A percentile compares a stretch with the other conserved stretches of the same genome.
phyloP scores from a whole-genome alignment of 1,140 invertebrate genomes.

The Pseudomyrmex cubaensis region DNA sequence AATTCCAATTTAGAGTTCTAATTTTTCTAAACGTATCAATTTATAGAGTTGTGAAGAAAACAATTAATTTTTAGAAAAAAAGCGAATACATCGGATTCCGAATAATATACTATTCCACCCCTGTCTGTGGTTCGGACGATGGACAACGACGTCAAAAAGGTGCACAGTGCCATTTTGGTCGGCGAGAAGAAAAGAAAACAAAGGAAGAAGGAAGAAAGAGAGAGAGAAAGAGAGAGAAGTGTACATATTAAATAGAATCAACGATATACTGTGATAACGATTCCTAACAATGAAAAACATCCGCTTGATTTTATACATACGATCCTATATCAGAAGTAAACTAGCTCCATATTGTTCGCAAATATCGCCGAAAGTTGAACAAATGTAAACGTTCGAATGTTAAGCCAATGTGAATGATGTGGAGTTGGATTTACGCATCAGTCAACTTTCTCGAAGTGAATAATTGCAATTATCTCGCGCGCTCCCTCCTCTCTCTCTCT shows the following conservation, averaged over 20 bases:
- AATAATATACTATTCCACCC: conserved; percentile 32
- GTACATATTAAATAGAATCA: conserved; percentile 45
- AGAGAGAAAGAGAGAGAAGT: conserved; percentile 17
- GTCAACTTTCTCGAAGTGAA: conserved; percentile 37
- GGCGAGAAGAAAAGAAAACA: conserved; percentile 38
- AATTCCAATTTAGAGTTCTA: too few species aligned
- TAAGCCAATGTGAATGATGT: too few species aligned
- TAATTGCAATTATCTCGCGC: conserved; percentile 21
- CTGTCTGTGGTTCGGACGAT: conserved; percentile 63
- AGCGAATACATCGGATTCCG: conserved; percentile 7
- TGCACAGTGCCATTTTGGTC: conserved; percentile 75
- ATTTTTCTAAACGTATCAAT: too few species aligned
- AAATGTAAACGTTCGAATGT: too few species aligned
- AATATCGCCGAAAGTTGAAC: too few species aligned
- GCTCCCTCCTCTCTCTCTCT: not conserved
- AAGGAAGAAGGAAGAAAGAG: not conserved
- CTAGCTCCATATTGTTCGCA: too few species aligned
- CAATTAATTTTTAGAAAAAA: too few species aligned
- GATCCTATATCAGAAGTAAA: conserved; percentile 22
- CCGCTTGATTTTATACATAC: conserved; percentile 35
- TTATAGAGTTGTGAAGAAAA: too few species aligned
- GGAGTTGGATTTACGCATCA: conserved; percentile 11
- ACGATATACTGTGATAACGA: conserved; percentile 53
- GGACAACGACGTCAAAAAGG: conserved; percentile 66
- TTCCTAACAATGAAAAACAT: conserved; percentile 33